Evolutionary conservation across 2,113 vertebrate species (phyloP), one percentile per base, ranked within the genome.

Genomic region (Lamprologus ornatipinnis): DNA sequence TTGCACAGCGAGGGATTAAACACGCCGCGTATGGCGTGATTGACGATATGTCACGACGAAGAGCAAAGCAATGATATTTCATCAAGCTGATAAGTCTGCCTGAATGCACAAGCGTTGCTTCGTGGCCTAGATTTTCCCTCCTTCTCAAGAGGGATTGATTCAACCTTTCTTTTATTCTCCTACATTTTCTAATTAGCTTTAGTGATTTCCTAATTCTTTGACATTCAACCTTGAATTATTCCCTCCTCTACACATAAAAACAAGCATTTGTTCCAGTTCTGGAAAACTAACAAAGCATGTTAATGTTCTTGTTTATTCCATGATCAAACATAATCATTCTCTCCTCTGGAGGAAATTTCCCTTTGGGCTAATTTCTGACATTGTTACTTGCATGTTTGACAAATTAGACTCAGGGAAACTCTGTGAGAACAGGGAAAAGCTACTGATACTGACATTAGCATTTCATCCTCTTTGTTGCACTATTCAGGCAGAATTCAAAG

Each of bases 281-380:
- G 88, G 86, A 93, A 90, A 95, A 89, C 90, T 84, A 95, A 95
- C 95, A 95, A 95, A 94, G 93, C 91, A 93, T 93, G 94, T 78
- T 95, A 94, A 95, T 95, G 87, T 92, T 95, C 87, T 95, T 96
- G 94, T 96, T 96, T 95, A 91, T 96, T 95, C 85, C 82, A 83
- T 93, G 95, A 96, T 96, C 96, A 97, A 96, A 96, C 92, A 92
- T 92, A 95, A 94, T 95, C 89, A 87, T 91, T 88, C 81, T 91
- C 92, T 90, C 23, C 92, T 92, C 93, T 79, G 57, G 94, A 95
- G 91, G 90, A 87, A 84, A 85, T 81, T 91, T 95, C 95, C 94
- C 94, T 85, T 91, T 70, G 86, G 95, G 89, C 88, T 92, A 65
- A 93, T 95, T 95, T 93, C 91, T 93, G 86, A 93, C 88, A 88